Percentiles rank a stretch among this genome's conserved stretches.
Conservation (phyloP, 1,140 invertebrate species). For the Babylonia areolata region DNA sequence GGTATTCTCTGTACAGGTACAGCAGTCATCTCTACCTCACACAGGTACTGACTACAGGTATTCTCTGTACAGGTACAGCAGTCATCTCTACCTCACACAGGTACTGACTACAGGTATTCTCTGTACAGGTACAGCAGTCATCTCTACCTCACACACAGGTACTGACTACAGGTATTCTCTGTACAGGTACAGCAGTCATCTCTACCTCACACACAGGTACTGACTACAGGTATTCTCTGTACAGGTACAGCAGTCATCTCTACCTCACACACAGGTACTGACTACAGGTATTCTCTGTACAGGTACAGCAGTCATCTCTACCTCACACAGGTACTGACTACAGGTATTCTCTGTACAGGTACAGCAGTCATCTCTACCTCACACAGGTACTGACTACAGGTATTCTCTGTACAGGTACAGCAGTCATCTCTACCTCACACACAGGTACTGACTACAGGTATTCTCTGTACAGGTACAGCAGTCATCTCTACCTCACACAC, state of each 20-base stretch:
- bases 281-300: conserved; percentile 88
- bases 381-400: conserved; percentile 84
- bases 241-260: too few relatives aligned
- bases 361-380: too few relatives aligned
- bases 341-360: conserved; percentile 86
- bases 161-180: conserved; percentile 90
- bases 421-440: too few relatives aligned
- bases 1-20: conserved; percentile 86
- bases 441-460: conserved; percentile 88
- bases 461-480: conserved; percentile 82
- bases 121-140: conserved; percentile 76
- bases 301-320: too few relatives aligned
- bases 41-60: conserved; percentile 88
- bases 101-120: conserved; percentile 90
- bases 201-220: conserved; percentile 81
- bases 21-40: too few relatives aligned
- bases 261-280: conserved; percentile 81
- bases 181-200: conserved; percentile 66
- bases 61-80: conserved; percentile 82
- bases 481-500: conserved; percentile 76
- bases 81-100: conserved; percentile 81
- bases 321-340: conserved; percentile 83
- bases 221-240: conserved; percentile 89
- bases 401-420: conserved; percentile 86
- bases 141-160: conserved; percentile 80